Evolutionary conservation across 1,140 invertebrate genomes (phyloP).

Genomic region (Cyphomyrmex costatus): DNA sequence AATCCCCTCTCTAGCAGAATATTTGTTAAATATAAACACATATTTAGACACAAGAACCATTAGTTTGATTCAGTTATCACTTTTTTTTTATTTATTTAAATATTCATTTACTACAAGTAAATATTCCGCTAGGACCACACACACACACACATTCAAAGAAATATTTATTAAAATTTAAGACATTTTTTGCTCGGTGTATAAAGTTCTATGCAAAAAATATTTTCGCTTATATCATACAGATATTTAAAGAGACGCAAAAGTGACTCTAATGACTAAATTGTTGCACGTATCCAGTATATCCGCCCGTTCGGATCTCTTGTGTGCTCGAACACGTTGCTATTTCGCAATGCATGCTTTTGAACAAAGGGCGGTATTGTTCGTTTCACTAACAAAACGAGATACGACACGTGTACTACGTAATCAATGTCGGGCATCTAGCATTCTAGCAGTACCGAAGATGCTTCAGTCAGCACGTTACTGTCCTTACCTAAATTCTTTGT

Average conservation of each 20-base stretch:
- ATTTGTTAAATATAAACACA: too few species aligned
- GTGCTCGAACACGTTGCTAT: constrained; percentile 24
- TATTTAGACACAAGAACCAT: too few species aligned
- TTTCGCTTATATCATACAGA: neutral
- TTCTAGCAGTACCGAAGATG: constrained; percentile 67
- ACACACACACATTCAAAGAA: too few species aligned
- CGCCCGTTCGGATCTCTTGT: constrained; percentile 3
- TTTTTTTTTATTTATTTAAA: too few species aligned
- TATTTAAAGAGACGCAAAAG: neutral
- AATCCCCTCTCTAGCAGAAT: too few species aligned
- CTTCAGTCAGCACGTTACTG: constrained; percentile 75
- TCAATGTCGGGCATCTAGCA: constrained; percentile 84
- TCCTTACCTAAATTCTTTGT: constrained; percentile 79
- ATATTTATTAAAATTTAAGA: too few species aligned
- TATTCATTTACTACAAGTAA: too few species aligned
- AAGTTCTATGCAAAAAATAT: neutral
- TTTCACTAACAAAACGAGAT: constrained; percentile 76
- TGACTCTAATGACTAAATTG: constrained; percentile 40
- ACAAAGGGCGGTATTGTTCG: constrained; percentile 76
- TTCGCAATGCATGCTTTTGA: constrained; percentile 51
- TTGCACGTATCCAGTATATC: constrained; percentile 20
- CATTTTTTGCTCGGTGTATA: too few species aligned
- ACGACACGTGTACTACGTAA: constrained; percentile 81
- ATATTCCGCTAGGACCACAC: too few species aligned
- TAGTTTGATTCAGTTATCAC: too few species aligned